Percentiles rank a stretch among this genome's conserved stretches.
Evolutionary conservation across 2,888 invertebrate species (phyloP).

Genomic region (Julus scanicus): DNA sequence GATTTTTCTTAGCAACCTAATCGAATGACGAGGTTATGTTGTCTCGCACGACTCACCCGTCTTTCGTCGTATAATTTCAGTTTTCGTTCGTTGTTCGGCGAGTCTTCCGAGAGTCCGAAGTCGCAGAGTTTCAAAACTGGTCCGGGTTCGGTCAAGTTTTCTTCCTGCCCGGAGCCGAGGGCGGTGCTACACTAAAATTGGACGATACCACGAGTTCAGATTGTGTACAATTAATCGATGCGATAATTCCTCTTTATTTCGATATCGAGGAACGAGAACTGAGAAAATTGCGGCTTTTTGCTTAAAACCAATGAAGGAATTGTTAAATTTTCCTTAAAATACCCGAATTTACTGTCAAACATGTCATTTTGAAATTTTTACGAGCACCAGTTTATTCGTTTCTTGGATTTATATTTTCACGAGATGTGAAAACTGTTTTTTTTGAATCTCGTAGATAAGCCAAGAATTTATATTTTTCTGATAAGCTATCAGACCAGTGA

Average conservation of each 20-base stretch:
- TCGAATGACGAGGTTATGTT: neutral
- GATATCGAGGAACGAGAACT: neutral
- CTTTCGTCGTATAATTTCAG: conserved; percentile 69
- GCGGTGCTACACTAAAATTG: conserved; percentile 44
- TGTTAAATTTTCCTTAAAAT: neutral
- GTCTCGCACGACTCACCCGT: neutral
- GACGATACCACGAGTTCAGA: too few relatives aligned
- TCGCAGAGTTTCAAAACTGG: neutral
- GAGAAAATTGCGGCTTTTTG: neutral
- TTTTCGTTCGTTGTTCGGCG: conserved; percentile 88
- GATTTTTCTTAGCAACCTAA: too few relatives aligned
- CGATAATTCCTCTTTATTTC: neutral
- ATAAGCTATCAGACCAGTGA: too few relatives aligned
- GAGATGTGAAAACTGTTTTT: too few relatives aligned
- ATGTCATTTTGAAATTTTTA: too few relatives aligned
- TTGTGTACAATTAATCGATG: neutral
- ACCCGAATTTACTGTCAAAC: neutral
- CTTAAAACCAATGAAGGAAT: neutral
- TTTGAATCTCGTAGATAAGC: too few relatives aligned
- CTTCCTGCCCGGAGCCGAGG: conserved; percentile 46
- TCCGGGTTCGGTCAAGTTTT: neutral
- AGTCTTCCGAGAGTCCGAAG: conserved; percentile 61
- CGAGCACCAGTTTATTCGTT: too few relatives aligned
- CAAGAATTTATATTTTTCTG: too few relatives aligned
- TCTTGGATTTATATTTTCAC: too few relatives aligned